These are phyloP conservation scores for Rhinolophus ferrumequinum DNA, from an alignment of 2,113 vertebrate genomes.

Conservation along the genomic window DNA sequence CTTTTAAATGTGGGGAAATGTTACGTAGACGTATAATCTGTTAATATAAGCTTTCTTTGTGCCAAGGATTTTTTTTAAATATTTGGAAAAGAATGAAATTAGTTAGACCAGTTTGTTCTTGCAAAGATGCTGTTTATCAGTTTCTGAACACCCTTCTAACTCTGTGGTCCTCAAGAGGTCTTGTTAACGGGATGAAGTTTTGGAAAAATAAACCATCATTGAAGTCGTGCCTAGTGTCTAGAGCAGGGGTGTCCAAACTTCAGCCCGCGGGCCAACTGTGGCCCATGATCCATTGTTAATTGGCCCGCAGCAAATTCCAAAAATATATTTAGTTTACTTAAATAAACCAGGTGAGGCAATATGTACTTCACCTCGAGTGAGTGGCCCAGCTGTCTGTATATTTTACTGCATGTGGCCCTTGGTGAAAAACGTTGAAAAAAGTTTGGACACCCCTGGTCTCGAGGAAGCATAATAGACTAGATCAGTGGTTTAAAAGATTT, in stretches of 20 bases:
- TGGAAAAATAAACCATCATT: neutral
- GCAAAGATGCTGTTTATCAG: neutral
- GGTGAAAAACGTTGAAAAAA: neutral
- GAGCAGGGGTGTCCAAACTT: neutral
- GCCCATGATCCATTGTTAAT: too few relatives aligned
- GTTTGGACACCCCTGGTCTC: too few relatives aligned
- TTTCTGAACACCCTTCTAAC: neutral
- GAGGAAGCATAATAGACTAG: slow-evolving; percentile 18
- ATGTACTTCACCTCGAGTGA: too few relatives aligned
- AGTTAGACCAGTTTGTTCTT: slow-evolving; percentile 51
- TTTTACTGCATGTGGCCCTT: too few relatives aligned
- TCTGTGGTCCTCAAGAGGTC: neutral
- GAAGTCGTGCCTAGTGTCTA: neutral
- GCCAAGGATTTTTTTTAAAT: slow-evolving; percentile 5
- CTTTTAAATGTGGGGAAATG: slow-evolving; percentile 46
- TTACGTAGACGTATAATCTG: slow-evolving; percentile 19
- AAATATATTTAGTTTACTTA: too few relatives aligned
- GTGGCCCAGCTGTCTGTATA: too few relatives aligned
- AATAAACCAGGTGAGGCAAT: too few relatives aligned
- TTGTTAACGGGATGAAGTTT: neutral
- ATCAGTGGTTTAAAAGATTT: neutral
- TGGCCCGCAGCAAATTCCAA: too few relatives aligned
- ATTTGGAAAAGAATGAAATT: slow-evolving; percentile 50
- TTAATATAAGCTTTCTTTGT: slow-evolving; percentile 62
- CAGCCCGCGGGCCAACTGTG: neutral